phyloP scores from a whole-genome alignment of 2,888 invertebrate species.

The Protophormia terraenovae region DNA sequence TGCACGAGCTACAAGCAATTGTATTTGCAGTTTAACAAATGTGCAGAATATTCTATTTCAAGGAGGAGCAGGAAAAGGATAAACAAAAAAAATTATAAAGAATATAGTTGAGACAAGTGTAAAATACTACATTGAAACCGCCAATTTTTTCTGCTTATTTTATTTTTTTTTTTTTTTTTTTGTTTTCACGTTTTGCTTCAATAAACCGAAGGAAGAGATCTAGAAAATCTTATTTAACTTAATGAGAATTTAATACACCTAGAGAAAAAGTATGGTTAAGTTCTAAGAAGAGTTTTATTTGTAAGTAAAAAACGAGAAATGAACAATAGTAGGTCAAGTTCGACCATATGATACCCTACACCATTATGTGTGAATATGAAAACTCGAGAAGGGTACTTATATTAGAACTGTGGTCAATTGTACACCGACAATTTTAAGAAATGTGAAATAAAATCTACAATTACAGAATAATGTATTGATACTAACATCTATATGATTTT shows the following conservation, averaged over 20 bases:
- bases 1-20: background rate
- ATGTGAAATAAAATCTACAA: too few relatives aligned
- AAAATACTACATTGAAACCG: conserved; percentile 53
- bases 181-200: background rate
- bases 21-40: background rate
- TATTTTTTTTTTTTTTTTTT: background rate
- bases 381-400: too few relatives aligned
- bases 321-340: too few relatives aligned
- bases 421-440: too few relatives aligned
- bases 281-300: too few relatives aligned
- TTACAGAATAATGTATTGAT: too few relatives aligned
- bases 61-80: background rate
- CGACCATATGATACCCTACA: too few relatives aligned
- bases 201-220: background rate
- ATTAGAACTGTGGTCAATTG: too few relatives aligned
- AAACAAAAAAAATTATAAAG: conserved; percentile 16
- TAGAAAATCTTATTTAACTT: background rate
- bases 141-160: conserved; percentile 27
- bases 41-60: background rate
- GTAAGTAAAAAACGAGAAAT: too few relatives aligned
- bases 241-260: background rate
- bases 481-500: too few relatives aligned
- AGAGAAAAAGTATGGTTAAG: too few relatives aligned
- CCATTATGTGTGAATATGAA: too few relatives aligned
- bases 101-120: conserved; percentile 49